Conservation (phyloP, 2,888 invertebrate species). For the Melipona beecheii region DNA sequence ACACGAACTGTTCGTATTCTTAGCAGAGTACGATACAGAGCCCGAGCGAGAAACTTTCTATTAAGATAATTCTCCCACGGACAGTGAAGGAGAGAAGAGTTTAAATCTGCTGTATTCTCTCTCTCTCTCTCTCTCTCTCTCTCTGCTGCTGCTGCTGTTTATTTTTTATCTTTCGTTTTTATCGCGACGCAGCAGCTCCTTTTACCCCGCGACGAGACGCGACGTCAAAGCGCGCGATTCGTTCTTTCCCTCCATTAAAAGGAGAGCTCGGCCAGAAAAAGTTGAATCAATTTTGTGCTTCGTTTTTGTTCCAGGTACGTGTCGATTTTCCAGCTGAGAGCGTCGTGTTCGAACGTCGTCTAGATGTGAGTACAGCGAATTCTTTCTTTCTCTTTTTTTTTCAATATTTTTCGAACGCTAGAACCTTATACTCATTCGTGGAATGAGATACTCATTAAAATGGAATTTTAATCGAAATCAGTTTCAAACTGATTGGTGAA, state of each 20-base stretch:
- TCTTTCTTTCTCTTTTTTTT: neutral
- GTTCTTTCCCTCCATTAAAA: neutral
- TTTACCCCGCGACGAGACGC: neutral
- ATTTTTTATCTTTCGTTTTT: neutral
- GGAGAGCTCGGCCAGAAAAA: neutral
- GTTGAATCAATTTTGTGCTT: slow-evolving; percentile 1
- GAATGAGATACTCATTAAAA: too few relatives aligned
- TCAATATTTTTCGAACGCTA: neutral
- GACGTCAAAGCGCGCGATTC: neutral
- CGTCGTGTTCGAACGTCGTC: neutral
- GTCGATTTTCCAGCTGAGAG: neutral
- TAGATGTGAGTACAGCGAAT: slow-evolving; percentile 13
- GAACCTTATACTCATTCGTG: neutral
- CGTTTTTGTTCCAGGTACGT: slow-evolving; percentile 45
- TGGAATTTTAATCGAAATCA: neutral
- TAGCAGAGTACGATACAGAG: neutral
- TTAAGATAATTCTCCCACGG: slow-evolving; percentile 23
- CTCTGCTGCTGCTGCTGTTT: neutral
- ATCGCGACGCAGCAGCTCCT: neutral
- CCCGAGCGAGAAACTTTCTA: slow-evolving; percentile 34
- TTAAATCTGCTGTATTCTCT: neutral
- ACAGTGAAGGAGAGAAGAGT: neutral
- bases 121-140: too few relatives aligned
- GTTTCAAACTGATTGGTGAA: neutral
- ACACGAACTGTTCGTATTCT: slow-evolving; percentile 28